Percentiles rank a stretch among this genome's conserved stretches.
phyloP scores from a whole-genome alignment of 2,797 vertebrate species.

The Tapera naevia region DNA sequence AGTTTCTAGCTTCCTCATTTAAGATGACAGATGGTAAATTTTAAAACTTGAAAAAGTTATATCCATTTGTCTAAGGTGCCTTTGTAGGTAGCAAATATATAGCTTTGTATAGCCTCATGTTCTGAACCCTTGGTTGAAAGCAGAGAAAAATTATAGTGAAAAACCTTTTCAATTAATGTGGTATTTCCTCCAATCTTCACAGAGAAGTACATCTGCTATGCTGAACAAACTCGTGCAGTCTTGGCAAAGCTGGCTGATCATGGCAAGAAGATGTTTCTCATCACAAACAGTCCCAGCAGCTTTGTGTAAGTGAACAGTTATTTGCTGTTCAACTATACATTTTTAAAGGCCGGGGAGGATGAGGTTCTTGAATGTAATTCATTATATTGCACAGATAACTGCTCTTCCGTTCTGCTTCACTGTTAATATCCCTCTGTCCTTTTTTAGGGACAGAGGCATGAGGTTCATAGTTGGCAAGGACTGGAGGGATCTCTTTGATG shows the following conservation, averaged over 20 bases:
- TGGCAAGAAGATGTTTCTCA: conserved; percentile 99
- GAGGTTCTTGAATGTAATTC: not conserved
- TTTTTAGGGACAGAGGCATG: conserved; percentile 93
- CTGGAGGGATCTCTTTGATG: conserved; percentile 96
- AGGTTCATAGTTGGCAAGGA: conserved; percentile 94
- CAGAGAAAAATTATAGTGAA: not conserved
- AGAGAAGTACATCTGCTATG: conserved; percentile 97
- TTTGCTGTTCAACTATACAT: not conserved
- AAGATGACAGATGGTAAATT: not conserved
- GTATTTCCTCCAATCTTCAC: not conserved
- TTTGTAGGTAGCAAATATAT: too few species aligned
- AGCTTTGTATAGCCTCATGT: not conserved
- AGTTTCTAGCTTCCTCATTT: not conserved
- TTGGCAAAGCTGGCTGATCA: conserved; percentile 90
- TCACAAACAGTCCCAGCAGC: conserved; percentile 98
- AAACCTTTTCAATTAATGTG: not conserved
- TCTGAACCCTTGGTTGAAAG: not conserved
- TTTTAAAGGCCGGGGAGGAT: not conserved
- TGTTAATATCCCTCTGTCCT: conserved; percentile 5
- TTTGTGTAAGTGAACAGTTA: conserved; percentile 89
- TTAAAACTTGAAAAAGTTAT: not conserved
- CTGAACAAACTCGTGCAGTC: conserved; percentile 92
- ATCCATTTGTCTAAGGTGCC: not conserved
- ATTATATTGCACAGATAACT: not conserved
- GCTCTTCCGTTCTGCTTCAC: not conserved